Evolutionary conservation across 2,888 invertebrate genomes (phyloP).

Genomic region (Cryptocephalus primarius): DNA sequence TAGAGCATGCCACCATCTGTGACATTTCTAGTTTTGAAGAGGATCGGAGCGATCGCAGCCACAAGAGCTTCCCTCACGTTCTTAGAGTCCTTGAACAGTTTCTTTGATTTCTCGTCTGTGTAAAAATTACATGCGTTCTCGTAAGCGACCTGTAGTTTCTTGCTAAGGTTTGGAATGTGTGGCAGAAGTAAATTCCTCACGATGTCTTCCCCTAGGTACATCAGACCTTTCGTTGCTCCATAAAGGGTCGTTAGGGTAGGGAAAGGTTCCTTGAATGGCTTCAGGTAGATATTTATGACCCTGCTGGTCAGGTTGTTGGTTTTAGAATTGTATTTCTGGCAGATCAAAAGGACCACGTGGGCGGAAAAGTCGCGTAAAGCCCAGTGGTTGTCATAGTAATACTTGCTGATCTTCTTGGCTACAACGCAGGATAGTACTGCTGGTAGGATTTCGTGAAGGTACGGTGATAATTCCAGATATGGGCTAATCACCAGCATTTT

Average conservation of each 20-base stretch:
- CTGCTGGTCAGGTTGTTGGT: slow-evolving; percentile 23
- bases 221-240: slow-evolving; percentile 25
- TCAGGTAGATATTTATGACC: slow-evolving; percentile 21
- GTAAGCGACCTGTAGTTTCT: slow-evolving; percentile 17
- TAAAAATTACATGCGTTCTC: slow-evolving; percentile 15
- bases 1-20: slow-evolving; percentile 20
- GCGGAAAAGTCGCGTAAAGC: slow-evolving; percentile 26
- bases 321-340: slow-evolving; percentile 18
- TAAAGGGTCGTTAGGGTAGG: slow-evolving; percentile 22
- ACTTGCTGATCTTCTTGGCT: slow-evolving; percentile 23
- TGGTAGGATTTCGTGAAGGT: slow-evolving; percentile 23
- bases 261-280: slow-evolving; percentile 17
- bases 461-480: slow-evolving; percentile 16
- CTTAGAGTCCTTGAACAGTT: slow-evolving; percentile 20
- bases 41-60: slow-evolving; percentile 18
- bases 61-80: slow-evolving; percentile 21
- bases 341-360: slow-evolving; percentile 20
- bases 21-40: slow-evolving; percentile 17
- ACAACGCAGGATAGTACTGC: slow-evolving; percentile 23
- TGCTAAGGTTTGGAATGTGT: slow-evolving; percentile 17
- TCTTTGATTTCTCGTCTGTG: slow-evolving; percentile 16
- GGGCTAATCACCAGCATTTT: slow-evolving; percentile 23
- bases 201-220: slow-evolving; percentile 22
- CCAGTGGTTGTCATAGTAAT: slow-evolving; percentile 28
- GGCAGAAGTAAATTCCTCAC: slow-evolving; percentile 20